A percentile compares a stretch with the other conserved stretches of the same genome.
Conservation (phyloP, 2,797 vertebrate genomes). For the Falco cherrug region DNA sequence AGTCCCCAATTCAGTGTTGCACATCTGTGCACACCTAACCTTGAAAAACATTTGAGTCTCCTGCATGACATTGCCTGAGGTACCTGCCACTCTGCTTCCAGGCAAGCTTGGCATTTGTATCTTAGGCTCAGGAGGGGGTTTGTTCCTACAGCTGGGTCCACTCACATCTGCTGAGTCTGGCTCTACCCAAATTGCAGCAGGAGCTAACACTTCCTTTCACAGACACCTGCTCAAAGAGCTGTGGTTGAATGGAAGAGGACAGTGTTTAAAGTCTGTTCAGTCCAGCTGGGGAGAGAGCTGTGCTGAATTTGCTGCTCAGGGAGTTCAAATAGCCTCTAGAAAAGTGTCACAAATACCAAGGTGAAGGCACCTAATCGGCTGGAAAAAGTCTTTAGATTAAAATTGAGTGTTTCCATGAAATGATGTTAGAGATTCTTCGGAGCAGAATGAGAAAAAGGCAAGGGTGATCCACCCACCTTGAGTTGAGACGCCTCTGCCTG, state of each 20-base stretch:
- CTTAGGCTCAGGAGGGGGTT: background rate
- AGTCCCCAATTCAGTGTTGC: background rate
- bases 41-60: background rate
- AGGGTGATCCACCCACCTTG: accelerated
- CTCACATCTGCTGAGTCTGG: accelerated
- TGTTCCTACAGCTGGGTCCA: background rate
- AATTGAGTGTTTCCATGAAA: background rate
- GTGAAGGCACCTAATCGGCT: background rate
- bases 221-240: background rate
- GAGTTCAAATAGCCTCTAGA: background rate
- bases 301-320: background rate
- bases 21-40: background rate
- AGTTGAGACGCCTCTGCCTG: background rate
- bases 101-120: background rate
- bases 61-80: background rate
- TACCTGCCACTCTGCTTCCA: background rate
- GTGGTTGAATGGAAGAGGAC: background rate
- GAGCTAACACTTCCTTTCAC: background rate
- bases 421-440: background rate
- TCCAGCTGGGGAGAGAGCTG: background rate
- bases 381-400: background rate
- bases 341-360: background rate
- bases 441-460: background rate
- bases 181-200: background rate
- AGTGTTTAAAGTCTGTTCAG: background rate